Percentiles rank a stretch among this genome's conserved stretches.
phyloP scores from a whole-genome alignment of 23 tunicate species.

The Trididemnum clinides region DNA sequence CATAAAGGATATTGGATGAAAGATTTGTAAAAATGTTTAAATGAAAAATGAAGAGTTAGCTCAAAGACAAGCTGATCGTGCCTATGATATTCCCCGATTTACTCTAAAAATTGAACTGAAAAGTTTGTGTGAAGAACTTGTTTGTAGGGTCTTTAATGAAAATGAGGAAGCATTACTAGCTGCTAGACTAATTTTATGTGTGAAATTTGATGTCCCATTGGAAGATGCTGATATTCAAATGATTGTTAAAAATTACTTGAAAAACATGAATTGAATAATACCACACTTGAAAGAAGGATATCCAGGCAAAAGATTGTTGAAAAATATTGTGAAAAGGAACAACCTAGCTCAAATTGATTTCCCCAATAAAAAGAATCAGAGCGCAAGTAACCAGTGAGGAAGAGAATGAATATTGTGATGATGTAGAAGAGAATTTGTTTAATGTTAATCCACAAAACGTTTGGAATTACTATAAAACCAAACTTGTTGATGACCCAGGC shows the following conservation, averaged over 20 bases:
- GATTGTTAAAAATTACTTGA: neutral
- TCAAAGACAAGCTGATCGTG: neutral
- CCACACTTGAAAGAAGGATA: neutral
- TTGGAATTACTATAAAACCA: slow-evolving; percentile 3
- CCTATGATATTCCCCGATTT: neutral
- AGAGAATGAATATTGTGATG: neutral
- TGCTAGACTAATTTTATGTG: neutral
- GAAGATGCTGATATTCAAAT: neutral
- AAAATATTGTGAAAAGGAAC: neutral
- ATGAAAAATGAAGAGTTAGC: too few relatives aligned
- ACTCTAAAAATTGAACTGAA: neutral
- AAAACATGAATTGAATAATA: neutral
- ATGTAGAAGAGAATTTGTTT: neutral
- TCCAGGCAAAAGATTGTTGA: neutral
- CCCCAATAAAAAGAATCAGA: neutral
- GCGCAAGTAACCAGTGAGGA: slow-evolving; percentile 8
- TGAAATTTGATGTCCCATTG: neutral
- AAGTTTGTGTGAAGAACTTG: neutral
- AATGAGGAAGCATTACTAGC: neutral
- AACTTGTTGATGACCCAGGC: neutral
- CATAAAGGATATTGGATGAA: too few relatives aligned
- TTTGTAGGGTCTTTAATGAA: neutral
- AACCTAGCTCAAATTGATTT: neutral
- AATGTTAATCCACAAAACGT: slow-evolving; percentile 1
- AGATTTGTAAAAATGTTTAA: too few relatives aligned